A percentile compares a stretch with the other conserved stretches of the same genome.
phyloP scores from a whole-genome alignment of 2,113 vertebrate species.

The Paedocypris sp. region DNA sequence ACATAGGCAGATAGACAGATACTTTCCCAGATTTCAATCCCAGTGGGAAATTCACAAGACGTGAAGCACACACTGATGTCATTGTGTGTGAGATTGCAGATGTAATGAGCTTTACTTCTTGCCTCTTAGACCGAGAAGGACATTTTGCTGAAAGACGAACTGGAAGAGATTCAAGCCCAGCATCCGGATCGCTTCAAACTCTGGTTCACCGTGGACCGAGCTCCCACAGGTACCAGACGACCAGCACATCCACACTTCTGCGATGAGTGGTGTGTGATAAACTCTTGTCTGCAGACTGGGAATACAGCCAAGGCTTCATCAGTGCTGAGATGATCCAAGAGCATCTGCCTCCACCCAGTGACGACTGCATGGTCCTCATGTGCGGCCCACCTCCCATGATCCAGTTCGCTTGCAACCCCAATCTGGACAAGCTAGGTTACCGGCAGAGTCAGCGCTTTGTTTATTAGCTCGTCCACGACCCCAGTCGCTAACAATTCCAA shows the following conservation, averaged over 20 bases:
- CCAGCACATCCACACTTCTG: not conserved
- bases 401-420: constrained; percentile 62
- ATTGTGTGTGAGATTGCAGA: too few species aligned
- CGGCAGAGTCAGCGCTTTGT: constrained; percentile 53
- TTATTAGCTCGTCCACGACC: constrained; percentile 39
- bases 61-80: too few species aligned
- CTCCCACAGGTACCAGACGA: constrained; percentile 49
- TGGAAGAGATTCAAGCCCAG: constrained; percentile 56
- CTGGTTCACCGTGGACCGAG: constrained; percentile 63
- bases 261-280: too few species aligned
- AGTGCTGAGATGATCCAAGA: constrained; percentile 58
- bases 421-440: constrained; percentile 60
- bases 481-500: not conserved
- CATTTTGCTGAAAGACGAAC: constrained; percentile 57
- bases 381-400: constrained; percentile 66
- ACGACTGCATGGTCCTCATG: constrained; percentile 58
- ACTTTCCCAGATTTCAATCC: too few species aligned
- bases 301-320: constrained; percentile 60
- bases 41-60: too few species aligned
- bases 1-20: too few species aligned
- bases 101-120: not conserved
- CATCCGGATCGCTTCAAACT: constrained; percentile 56
- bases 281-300: constrained; percentile 51
- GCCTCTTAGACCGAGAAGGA: constrained; percentile 57
- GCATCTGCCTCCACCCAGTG: constrained; percentile 54